Base-by-base conservation (phyloP, 2,888 invertebrate species). In the Troides aeacus region DNA sequence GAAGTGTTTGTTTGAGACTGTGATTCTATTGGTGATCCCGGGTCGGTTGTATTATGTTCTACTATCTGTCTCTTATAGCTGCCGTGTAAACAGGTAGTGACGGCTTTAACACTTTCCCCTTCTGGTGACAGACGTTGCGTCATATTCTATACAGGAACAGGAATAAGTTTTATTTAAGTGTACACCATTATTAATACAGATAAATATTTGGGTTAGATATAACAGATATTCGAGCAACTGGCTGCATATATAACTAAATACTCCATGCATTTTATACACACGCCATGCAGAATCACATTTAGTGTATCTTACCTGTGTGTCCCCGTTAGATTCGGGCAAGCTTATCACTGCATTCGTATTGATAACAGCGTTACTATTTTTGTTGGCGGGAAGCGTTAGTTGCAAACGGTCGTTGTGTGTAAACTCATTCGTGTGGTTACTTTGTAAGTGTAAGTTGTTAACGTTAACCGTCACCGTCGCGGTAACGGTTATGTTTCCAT, bases 391-490 rank as follows among this genome's bases (percentile, higher is more conserved):
- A 90, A 92, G 90, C 88, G 92, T 92, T 92, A 92, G 86, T 91
- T 92, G 92, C 80, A 91, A 83, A 78, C 87, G 86, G 75, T 93
- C 90, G 75, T 85, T 91, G 78, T 89, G 87, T 79, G 92, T 89
- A 81, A 84, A 85, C 79, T 92, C 88, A 80, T 91, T 88, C 84
- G 90, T 89, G 86, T 93, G 88, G 80, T 94, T 93, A 74, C 90
- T 92, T 79, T 90, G 92, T 78, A 90, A 86, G 83, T 92, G 90
- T 70, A 90, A 89, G 80, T 94, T 93, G 88, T 95, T 95, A 77
- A 97, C 95, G 78, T 95, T 96, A 84, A 97, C 96, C 23, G 96
- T 96, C 63, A 97, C 96, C n/a, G 96, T 96, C n/a, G 97, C 96
- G 63, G 97, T 96, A 64, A 97, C 96, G 62, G 95, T 96, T 83